phyloP scores from a whole-genome alignment of 2,888 invertebrate genomes.

The Eledone cirrhosa region DNA sequence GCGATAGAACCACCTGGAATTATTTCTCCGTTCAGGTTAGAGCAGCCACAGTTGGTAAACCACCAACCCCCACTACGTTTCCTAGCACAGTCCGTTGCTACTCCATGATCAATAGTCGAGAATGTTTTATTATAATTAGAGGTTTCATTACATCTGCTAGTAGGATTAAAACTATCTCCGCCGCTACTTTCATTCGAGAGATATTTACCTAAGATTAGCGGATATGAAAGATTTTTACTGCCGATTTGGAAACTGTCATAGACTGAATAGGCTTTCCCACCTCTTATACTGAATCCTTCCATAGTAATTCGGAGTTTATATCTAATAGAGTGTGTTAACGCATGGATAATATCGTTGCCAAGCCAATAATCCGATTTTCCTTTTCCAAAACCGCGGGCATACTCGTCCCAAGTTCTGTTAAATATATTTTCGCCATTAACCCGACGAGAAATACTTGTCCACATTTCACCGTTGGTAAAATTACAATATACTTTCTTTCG shows the following conservation, averaged over 20 bases:
- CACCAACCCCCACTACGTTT: conserved; percentile 9
- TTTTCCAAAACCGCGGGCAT: conserved; percentile 20
- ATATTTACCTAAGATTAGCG: background rate
- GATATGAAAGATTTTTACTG: background rate
- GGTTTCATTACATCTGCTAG: background rate
- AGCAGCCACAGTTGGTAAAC: conserved; percentile 20
- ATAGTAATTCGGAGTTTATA: background rate
- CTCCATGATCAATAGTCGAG: background rate
- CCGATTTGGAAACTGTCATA: background rate
- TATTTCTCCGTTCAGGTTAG: conserved; percentile 7
- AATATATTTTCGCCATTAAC: background rate
- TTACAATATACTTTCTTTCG: conserved; percentile 14
- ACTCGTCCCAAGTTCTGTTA: conserved; percentile 11
- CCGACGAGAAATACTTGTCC: conserved; percentile 9
- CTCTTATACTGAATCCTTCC: background rate
- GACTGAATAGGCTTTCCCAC: background rate
- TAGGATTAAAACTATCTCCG: conserved; percentile 3
- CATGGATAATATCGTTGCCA: background rate
- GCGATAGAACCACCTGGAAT: background rate
- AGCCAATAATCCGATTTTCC: conserved; percentile 12
- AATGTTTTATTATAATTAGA: background rate
- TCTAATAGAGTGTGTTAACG: background rate
- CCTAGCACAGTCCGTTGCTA: background rate
- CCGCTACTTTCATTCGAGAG: background rate
- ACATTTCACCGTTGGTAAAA: background rate